Conservation (phyloP, 2,797 vertebrate species). For the Schizopygopsis malacanthus region DNA sequence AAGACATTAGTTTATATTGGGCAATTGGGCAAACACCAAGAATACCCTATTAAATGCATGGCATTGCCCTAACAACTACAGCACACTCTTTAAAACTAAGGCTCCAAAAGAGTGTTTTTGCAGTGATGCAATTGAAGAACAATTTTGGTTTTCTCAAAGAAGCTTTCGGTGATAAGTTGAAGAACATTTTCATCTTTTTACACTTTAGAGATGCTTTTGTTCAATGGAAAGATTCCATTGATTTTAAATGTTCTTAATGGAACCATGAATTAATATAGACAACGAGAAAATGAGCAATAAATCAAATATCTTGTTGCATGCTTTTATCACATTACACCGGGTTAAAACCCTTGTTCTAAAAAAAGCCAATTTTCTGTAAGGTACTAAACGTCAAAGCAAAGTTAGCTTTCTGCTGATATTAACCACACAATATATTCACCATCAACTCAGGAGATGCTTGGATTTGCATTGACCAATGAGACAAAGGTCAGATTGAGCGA, state of each 20-base stretch:
- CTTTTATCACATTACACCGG: background rate
- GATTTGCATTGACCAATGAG: background rate
- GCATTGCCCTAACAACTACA: background rate
- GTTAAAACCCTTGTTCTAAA: background rate
- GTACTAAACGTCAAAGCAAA: background rate
- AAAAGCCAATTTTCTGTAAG: background rate
- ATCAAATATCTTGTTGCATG: background rate
- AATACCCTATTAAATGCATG: background rate
- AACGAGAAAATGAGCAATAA: background rate
- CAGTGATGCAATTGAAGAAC: background rate
- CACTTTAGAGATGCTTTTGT: background rate
- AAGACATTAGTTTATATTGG: background rate
- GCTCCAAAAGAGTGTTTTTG: background rate
- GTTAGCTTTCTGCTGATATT: conserved; percentile 4
- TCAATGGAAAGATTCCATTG: background rate
- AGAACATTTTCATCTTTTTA: background rate
- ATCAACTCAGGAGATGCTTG: conserved; percentile 41
- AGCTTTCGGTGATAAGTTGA: background rate
- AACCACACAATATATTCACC: conserved; percentile 6
- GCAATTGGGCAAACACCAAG: no score
- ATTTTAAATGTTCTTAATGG: background rate
- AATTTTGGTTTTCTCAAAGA: background rate
- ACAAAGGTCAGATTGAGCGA: conserved; percentile 3
- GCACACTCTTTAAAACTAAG: background rate
- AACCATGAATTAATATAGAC: background rate